Evolutionary conservation across 1,140 invertebrate genomes (phyloP), one percentile per base, ranked within the genome.

Genomic region (Ridgeia piscesae): DNA sequence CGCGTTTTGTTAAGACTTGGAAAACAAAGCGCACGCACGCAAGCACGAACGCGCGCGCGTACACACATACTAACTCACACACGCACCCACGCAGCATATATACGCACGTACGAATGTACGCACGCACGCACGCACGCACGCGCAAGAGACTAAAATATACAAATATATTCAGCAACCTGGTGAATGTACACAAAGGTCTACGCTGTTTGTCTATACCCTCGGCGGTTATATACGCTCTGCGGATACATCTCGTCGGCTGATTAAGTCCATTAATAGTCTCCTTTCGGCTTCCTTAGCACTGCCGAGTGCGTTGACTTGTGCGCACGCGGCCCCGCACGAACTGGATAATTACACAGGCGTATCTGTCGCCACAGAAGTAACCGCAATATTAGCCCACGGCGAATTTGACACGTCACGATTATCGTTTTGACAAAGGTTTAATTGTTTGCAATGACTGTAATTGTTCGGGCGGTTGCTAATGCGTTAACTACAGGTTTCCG

Each of bases 101-200:
- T 34, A 89, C 34, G 89, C 89, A 89, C 89, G 34, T 27, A 89
- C 34, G 89, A 11, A 89, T 27, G 89, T 31, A 89, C 34, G 89
- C 89, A 33, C 34, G 89, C 89, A 33, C 89, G 89, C 89, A 89
- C 89, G 89, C 34, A 89, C 89, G 34, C n/a, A 89, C 89, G 34
- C 89, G n/a, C 11, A 4, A 42, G 11, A 42, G 42, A 42, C 42
- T 42, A 42, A 4, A 42, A 42, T 42, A 42, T 42, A 42, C 42
- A 42, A 4, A 42, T 11, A 42, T 42, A 11, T 42, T 0, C 89
- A 90, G 31, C 0, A 17, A 90, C 35, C 11, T 21, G 2, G 58
- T n/a, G n/a, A 31, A 31, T 77, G 58, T 77, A 77, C 58, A 77
- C 58, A 77, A 17, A 77, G 14, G 17, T 77, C 27, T 17, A 4